Conservation (phyloP, 2,888 invertebrate species). For the Bombyx huttoni region DNA sequence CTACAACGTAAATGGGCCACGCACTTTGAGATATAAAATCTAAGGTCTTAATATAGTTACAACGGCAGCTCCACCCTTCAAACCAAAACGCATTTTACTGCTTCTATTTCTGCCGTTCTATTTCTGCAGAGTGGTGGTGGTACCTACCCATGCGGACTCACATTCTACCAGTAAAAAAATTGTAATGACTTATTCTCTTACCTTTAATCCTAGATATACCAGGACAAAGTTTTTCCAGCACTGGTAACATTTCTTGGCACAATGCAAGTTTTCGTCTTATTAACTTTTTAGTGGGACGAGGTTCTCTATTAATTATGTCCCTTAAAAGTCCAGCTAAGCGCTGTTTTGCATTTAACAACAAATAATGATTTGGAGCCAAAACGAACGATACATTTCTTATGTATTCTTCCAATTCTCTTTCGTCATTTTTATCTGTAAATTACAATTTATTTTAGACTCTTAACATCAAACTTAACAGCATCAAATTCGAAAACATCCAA, state of each 20-base stretch:
- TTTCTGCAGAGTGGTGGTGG: too few species aligned
- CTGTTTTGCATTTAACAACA: constrained; percentile 79
- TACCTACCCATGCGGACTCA: too few species aligned
- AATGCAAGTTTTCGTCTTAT: constrained; percentile 76
- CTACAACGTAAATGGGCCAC: too few species aligned
- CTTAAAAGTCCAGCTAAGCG: constrained; percentile 74
- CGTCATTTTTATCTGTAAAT: constrained; percentile 53
- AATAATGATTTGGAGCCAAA: constrained; percentile 77
- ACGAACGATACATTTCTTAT: constrained; percentile 68
- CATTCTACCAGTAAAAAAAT: too few species aligned
- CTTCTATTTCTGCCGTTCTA: too few species aligned
- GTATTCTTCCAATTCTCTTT: constrained; percentile 59
- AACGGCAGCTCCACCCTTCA: too few species aligned
- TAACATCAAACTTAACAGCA: too few species aligned
- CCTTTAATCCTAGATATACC: constrained; percentile 80
- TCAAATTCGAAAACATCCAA: background rate
- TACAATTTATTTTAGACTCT: background rate
- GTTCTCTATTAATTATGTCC: constrained; percentile 59
- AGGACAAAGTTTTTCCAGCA: constrained; percentile 78
- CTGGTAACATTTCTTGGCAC: constrained; percentile 75
- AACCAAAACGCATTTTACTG: too few species aligned
- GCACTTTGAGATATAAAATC: too few species aligned
- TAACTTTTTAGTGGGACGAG: constrained; percentile 63
- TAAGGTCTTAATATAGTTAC: too few species aligned
- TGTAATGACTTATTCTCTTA: background rate